phyloP scores from a whole-genome alignment of 1,140 invertebrate species.

The Mercenaria mercenaria region DNA sequence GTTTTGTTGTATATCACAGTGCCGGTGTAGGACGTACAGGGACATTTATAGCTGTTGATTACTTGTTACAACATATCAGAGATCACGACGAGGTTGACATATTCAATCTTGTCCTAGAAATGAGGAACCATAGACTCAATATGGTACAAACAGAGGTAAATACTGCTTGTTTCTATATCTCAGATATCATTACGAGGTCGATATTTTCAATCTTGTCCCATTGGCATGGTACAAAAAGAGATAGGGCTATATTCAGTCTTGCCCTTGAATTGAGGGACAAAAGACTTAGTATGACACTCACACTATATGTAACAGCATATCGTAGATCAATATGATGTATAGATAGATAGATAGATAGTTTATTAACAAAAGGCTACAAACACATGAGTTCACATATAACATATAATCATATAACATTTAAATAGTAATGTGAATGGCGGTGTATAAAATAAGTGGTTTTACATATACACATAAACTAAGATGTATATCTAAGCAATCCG shows the following conservation, averaged over 20 bases:
- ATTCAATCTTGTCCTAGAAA: conserved; percentile 98
- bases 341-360: too few relatives aligned
- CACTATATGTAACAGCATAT: too few relatives aligned
- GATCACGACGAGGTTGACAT: conserved; percentile 99
- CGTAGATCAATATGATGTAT: too few relatives aligned
- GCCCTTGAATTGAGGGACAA: too few relatives aligned
- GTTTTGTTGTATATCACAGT: conserved; percentile 77
- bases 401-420: too few relatives aligned
- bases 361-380: too few relatives aligned
- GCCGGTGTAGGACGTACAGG: conserved; percentile 88
- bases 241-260: conserved; percentile 66
- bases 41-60: conserved; percentile 98
- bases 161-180: conserved; percentile 95
- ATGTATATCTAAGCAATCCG: too few relatives aligned
- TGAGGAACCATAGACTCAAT: conserved; percentile 94
- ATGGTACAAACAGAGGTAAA: conserved; percentile 92
- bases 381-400: too few relatives aligned
- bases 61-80: conserved; percentile 94
- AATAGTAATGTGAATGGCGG: too few relatives aligned
- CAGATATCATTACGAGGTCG: conserved; percentile 95
- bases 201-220: conserved; percentile 99
- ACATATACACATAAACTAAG: too few relatives aligned
- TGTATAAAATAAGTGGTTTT: too few relatives aligned
- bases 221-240: conserved; percentile 94
- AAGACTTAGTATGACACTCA: too few relatives aligned